Evolutionary conservation across 2,113 vertebrate species (phyloP).

Genomic region (Scomber scombrus): DNA sequence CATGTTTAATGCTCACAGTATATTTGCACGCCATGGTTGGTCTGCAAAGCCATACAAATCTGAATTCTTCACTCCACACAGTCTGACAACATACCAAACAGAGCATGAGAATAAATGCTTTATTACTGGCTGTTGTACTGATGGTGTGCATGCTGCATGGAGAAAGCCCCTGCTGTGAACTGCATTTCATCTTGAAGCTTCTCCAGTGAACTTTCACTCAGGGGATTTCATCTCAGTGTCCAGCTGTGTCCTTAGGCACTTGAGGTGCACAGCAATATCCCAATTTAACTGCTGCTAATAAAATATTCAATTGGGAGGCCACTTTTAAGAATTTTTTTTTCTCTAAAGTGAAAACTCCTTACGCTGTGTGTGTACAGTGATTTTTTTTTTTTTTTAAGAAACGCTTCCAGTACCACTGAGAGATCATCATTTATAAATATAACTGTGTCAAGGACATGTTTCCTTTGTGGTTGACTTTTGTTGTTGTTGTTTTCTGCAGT

Average conservation of each 20-base stretch:
- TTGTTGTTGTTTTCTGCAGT: slow-evolving; percentile 38
- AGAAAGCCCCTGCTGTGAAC: slow-evolving; percentile 48
- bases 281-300: slow-evolving; percentile 47
- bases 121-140: slow-evolving; percentile 11
- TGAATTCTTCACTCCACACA: background rate
- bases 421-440: slow-evolving; percentile 57
- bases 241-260: slow-evolving; percentile 67
- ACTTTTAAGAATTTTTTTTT: slow-evolving; percentile 14
- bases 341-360: background rate
- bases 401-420: slow-evolving; percentile 34
- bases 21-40: background rate
- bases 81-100: slow-evolving; percentile 16
- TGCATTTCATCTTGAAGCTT: slow-evolving; percentile 40
- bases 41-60: background rate
- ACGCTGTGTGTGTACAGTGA: slow-evolving; percentile 8
- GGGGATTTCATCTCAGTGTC: slow-evolving; percentile 66
- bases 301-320: slow-evolving; percentile 33
- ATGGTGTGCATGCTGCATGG: slow-evolving; percentile 5
- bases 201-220: slow-evolving; percentile 50
- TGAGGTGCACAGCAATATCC: slow-evolving; percentile 64
- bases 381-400: slow-evolving; percentile 20
- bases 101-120: slow-evolving; percentile 22
- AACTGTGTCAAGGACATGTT: slow-evolving; percentile 72
- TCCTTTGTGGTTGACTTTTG: slow-evolving; percentile 54
- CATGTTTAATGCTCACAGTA: background rate